Percentiles rank a stretch among this genome's conserved stretches.
These are phyloP conservation scores for Erynnis tages DNA, from an alignment of 2,888 invertebrate species.

Conservation along the genomic window DNA sequence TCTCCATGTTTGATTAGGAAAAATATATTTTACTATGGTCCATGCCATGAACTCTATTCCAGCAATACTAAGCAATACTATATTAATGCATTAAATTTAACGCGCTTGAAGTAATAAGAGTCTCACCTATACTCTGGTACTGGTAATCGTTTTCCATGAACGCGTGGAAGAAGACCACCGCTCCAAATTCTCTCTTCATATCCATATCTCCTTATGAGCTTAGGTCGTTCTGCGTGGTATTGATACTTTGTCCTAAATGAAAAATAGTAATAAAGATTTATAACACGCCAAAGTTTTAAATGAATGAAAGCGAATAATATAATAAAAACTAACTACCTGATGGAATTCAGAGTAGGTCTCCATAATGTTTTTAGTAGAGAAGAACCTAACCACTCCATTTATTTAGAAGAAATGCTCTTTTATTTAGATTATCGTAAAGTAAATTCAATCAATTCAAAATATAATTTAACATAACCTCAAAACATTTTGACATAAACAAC, in stretches of 20 bases:
- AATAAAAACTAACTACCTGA: conserved; percentile 50
- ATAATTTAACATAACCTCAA: too few species aligned
- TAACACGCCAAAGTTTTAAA: background rate
- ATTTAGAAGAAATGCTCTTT: background rate
- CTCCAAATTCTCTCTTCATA: conserved; percentile 85
- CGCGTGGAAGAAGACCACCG: conserved; percentile 86
- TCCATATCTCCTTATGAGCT: conserved; percentile 85
- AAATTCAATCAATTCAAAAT: too few species aligned
- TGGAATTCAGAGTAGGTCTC: conserved; percentile 60
- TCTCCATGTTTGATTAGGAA: too few species aligned
- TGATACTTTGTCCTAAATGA: conserved; percentile 51
- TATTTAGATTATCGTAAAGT: background rate
- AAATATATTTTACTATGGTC: too few species aligned
- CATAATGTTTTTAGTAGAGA: conserved; percentile 59
- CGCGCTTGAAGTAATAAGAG: too few species aligned
- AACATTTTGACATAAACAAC: too few species aligned
- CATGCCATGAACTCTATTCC: too few species aligned
- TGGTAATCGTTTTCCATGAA: conserved; percentile 76
- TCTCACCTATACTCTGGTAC: conserved; percentile 84
- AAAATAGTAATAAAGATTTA: conserved; percentile 35
- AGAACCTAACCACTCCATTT: conserved; percentile 62
- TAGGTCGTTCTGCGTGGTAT: conserved; percentile 84
- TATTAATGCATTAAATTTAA: too few species aligned
- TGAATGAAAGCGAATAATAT: background rate
- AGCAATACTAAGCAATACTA: too few species aligned